Evolutionary conservation across 2,797 vertebrate genomes (phyloP).

Genomic region (Pseudomugil tenellus): DNA sequence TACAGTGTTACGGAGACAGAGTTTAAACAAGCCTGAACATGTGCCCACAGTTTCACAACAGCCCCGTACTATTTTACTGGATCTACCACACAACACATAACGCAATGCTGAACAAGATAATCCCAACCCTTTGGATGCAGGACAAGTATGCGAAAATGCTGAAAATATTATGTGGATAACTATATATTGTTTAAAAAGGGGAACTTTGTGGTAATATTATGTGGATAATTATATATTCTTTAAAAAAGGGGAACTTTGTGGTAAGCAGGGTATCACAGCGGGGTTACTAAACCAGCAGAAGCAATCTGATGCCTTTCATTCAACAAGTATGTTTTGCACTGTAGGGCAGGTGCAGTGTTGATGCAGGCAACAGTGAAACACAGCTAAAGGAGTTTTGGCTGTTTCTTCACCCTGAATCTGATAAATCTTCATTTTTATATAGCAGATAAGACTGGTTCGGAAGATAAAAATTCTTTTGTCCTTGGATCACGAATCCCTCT

Average conservation of each 20-base stretch:
- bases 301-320: not conserved
- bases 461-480: not conserved
- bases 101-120: not conserved
- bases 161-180: not conserved
- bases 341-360: not conserved
- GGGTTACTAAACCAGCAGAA: not conserved
- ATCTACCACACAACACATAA: not conserved
- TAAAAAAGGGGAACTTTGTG: not conserved
- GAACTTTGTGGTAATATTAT: no score
- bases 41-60: not conserved
- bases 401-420: not conserved
- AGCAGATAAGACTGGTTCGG: not conserved
- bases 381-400: not conserved
- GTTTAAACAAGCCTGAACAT: constrained; percentile 54
- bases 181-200: no score
- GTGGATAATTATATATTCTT: no score
- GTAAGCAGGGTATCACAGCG: not conserved
- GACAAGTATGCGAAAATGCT: not conserved
- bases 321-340: not conserved
- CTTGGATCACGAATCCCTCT: not conserved
- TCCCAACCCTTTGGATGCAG: not conserved
- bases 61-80: not conserved
- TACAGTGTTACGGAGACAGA: constrained; percentile 24
- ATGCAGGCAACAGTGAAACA: not conserved
- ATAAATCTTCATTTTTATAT: not conserved